Base-by-base conservation (phyloP, 2,888 invertebrate species). In the Nesidiocoris tenuis region DNA sequence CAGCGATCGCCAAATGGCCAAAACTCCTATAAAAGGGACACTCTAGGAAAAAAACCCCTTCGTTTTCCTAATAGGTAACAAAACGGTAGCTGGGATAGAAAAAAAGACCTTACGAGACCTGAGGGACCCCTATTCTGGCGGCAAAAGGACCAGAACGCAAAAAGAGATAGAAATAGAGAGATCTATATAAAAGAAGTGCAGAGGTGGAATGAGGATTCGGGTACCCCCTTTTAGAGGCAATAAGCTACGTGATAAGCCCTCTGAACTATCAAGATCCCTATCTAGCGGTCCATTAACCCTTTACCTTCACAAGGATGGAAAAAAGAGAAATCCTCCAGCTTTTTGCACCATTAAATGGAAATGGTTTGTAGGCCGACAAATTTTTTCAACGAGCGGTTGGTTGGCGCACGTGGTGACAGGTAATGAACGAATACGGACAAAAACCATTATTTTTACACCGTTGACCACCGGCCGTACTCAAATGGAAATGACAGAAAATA, bases 221-320 rank as follows among this genome's bases (percentile, higher is more conserved):
- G 39, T 39, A 12, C 39, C 39, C 59, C n/a, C 18, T 18, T 18
- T 59, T 59, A 59, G 19, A 59, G 59, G 59, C 59, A 59, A 59
- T 59, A 59, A 59, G 59, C 59, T 59, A 59, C 59, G 59, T 59
- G 59, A 19, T 18, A 17, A 59, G 59, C n/a, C 59, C 59, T 59
- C 18, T 2, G 17, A 59, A 59, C 59, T 59, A 59, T 59, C 18
- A 59, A 59, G 59, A 59, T 59, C 59, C 59, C 59, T 18, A 59
- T 59, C 18, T 59, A n/a, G 19, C 39, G 19, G 17, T 59, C 59
- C 59, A 59, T 59, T 59, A 59, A 59, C 59, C 18, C 59, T 59
- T 59, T 59, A 59, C 59, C 59, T 59, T 18, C 39, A 3, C 3
- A 12, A 39, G 39, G 39, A 39, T 39, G 39, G 39, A 39, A 39